Base-by-base conservation (phyloP, 2,113 vertebrate species). In the Anas platyrhynchos region DNA sequence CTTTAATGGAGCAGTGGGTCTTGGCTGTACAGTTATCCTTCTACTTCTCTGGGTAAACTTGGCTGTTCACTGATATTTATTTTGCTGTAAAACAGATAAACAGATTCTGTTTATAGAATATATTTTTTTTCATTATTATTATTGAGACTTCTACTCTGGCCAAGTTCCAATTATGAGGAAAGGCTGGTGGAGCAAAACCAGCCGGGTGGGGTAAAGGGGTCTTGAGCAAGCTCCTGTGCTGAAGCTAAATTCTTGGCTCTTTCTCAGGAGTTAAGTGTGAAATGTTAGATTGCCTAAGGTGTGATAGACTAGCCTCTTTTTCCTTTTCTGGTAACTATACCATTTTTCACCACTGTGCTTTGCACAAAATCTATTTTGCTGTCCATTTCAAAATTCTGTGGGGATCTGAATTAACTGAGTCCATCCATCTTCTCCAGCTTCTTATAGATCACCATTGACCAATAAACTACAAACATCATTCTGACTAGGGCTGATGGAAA, bases 201-300 rank as follows among this genome's bases (percentile, higher is more conserved):
- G 87, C 91, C 65, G 86, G 77, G 48, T 7, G 4, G 36, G 82
- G 63, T 58, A 91, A 90, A 88, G 27, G 61, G 27, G 34, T 91
- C 79, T 97, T 96, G 83, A 89, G 75, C 82, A 93, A 96, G 84
- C 59, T 87, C 69, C 79, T 95, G 16, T 71, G n/a, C 55, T 91
- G 67, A 74, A 62, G 67, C 20, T 63, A 32, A 94, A 73, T 77
- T 91, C 61, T 89, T 96, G 91, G 61, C 90, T 90, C 44, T 86
- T 69, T 69, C 22, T 95, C 69, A 96, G 41, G 79, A 91, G 67
- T 54, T 74, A 96, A 72, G 68, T 6, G 2, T 91, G 48, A 95
- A 91, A 86, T 86, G 18, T 83, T 88, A 71, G 73, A 63, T 84
- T 86, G 66, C 73, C 61, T 72, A 74, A 93, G 88, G 90, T 76